Base-by-base conservation (phyloP, 2,113 vertebrate genomes). In the Gambusia holbrooki region DNA sequence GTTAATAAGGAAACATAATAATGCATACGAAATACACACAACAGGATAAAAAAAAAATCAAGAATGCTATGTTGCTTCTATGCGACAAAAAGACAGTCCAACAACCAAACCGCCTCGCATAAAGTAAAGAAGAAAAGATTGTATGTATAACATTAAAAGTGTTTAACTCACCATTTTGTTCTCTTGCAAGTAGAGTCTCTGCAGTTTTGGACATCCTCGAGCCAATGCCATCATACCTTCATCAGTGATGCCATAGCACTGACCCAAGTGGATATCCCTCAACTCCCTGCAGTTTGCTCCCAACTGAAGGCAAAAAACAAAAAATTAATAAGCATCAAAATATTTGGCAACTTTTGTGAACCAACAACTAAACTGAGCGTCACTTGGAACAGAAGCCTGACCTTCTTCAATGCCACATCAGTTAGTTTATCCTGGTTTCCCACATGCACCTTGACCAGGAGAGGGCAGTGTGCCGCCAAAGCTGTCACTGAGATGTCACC, bases 171-270 rank as follows among this genome's bases (percentile, higher is more conserved):
- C 98, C 94, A 97, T 94, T 96, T 99, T 99, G 96, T 99, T 99
- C 88, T 99, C 98, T 89, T 99, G 98, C 96, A 99, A 95, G 94
- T 99, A 99, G 93, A 99, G 98, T 92, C 95, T 96, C 90, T 98
- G 97, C 58, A 99, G 92, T 89, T 98, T 98, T 69, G 95, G 92
- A 87, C 97, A 98, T 74, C 97, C 97, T 93, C 93, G 96, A 15
- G 97, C 98, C 94, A 99, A 96, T 64, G 96, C 94, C 69, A 96
- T 93, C 96, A 99, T 96, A 88, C 98, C 98, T 88, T 97, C 96
- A 88, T 99, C 98, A 69, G 96, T 97, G 89, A 99, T 95, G 81
- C 96, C 97, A 91, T 99, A 99, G 91, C 98, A 99, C 81, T 99
- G 98, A 40, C 98, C 98, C 81, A 99, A 95, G 92, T 99, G 98